phyloP scores from a whole-genome alignment of 1,140 invertebrate genomes.

The Neuroterus valhalla region DNA sequence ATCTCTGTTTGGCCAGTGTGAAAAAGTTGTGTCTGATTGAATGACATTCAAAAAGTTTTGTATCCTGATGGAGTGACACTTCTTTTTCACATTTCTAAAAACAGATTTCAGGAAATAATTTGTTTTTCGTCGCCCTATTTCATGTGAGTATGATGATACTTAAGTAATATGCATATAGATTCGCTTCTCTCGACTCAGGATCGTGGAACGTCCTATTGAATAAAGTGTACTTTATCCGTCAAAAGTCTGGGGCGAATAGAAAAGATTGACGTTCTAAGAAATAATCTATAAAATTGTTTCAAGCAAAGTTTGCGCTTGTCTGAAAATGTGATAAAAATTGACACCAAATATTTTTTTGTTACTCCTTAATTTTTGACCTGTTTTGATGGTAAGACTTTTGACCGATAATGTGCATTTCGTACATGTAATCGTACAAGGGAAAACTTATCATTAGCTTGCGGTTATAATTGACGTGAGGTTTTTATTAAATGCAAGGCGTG shows the following conservation, averaged over 20 bases:
- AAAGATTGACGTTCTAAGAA: not conserved
- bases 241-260: not conserved
- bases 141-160: not conserved
- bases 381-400: not conserved
- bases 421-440: not conserved
- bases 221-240: not conserved
- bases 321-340: not conserved
- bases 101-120: no score
- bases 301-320: not conserved
- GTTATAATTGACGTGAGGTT: no score
- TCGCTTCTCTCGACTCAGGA: conserved; percentile 9
- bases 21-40: no score
- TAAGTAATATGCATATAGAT: not conserved
- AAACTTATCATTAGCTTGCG: not conserved
- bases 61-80: no score
- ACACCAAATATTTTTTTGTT: no score
- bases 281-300: not conserved
- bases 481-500: no score
- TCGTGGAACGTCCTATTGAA: conserved; percentile 3
- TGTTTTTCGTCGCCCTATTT: not conserved
- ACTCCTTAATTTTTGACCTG: not conserved
- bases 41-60: no score
- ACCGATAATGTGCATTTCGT: not conserved
- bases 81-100: no score
- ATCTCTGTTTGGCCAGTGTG: no score